phyloP scores from a whole-genome alignment of 2,888 invertebrate species.

The Stictocephala bisonia region DNA sequence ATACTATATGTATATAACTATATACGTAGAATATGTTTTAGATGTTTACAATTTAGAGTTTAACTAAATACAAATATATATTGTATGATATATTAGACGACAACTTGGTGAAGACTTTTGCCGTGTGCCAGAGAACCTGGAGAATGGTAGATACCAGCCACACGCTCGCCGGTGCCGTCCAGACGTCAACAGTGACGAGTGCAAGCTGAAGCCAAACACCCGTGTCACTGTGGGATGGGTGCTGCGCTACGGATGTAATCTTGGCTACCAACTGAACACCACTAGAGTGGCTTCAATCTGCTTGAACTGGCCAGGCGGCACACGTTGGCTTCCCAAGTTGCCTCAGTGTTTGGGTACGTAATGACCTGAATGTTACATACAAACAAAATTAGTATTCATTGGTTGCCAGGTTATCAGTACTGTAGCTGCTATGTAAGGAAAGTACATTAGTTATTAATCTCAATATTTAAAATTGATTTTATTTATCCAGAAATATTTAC shows the following conservation, averaged over 20 bases:
- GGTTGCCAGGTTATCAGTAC: too few relatives aligned
- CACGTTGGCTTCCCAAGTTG: not conserved
- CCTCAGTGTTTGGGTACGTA: constrained; percentile 13
- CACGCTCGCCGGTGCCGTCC: not conserved
- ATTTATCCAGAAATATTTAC: too few relatives aligned
- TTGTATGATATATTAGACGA: too few relatives aligned
- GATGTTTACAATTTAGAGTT: too few relatives aligned
- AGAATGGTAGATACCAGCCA: not conserved
- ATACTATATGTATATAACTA: too few relatives aligned
- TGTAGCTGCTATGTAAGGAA: too few relatives aligned
- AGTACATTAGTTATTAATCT: too few relatives aligned
- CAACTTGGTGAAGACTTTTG: not conserved
- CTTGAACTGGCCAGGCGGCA: not conserved
- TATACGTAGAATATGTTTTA: too few relatives aligned
- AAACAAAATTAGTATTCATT: too few relatives aligned
- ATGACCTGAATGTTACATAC: too few relatives aligned
- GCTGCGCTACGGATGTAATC: not conserved
- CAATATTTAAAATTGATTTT: too few relatives aligned
- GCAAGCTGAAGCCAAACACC: not conserved
- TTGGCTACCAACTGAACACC: not conserved
- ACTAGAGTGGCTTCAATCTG: not conserved
- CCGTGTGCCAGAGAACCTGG: not conserved
- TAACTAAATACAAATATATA: too few relatives aligned
- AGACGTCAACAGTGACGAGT: not conserved
- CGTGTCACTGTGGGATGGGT: not conserved